phyloP scores from a whole-genome alignment of 1,140 invertebrate genomes.

The Halesus radiatus region DNA sequence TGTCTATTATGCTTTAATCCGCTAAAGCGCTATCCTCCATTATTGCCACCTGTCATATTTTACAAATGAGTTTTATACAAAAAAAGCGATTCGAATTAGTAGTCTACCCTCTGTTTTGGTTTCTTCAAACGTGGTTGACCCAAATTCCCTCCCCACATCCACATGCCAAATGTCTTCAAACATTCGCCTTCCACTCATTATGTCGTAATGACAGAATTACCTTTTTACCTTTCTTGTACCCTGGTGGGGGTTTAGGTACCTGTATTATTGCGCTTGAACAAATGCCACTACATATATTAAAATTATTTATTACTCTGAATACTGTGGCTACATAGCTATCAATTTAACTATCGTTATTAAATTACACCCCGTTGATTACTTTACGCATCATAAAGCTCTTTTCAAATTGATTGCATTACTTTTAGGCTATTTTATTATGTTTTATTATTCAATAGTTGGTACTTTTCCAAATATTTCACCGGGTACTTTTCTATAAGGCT shows the following conservation, averaged over 20 bases:
- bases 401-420: not conserved
- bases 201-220: not conserved
- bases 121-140: not conserved
- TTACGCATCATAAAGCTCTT: not conserved
- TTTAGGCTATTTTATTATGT: not conserved
- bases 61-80: not conserved
- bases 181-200: not conserved
- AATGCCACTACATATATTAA: not conserved
- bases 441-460: not conserved
- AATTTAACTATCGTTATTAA: not conserved
- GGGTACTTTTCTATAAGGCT: too few species aligned
- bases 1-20: too few species aligned
- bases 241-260: too few species aligned
- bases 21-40: too few species aligned
- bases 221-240: too few species aligned
- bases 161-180: slow-evolving; percentile 34
- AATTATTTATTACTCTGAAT: not conserved
- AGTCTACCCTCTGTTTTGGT: not conserved
- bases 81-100: not conserved
- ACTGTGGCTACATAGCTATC: not conserved
- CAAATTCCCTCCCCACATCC: not conserved
- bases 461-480: not conserved
- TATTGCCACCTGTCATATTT: not conserved
- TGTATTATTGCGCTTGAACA: slow-evolving; percentile 8
- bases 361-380: slow-evolving; percentile 6